Evolutionary conservation across 2,888 invertebrate species (phyloP).

Genomic region (Microplitis manilae): DNA sequence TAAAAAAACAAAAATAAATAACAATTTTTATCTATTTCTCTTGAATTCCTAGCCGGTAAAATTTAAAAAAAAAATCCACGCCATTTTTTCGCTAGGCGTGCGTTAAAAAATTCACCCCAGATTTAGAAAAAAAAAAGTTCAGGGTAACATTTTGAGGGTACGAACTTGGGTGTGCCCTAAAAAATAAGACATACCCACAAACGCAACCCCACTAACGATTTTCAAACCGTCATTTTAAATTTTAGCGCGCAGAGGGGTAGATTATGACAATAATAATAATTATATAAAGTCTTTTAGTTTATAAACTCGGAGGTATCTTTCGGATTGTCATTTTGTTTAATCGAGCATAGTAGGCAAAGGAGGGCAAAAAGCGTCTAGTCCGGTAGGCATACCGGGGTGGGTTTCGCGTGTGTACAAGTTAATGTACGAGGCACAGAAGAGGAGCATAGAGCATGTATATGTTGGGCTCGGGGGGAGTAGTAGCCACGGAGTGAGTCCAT

Average conservation of each 20-base stretch:
- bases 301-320: background rate
- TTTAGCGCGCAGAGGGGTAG: background rate
- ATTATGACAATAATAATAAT: background rate
- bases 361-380: background rate
- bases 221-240: conserved; percentile 28
- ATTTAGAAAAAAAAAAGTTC: background rate
- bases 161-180: conserved; percentile 6
- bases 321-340: background rate
- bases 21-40: background rate
- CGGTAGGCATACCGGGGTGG: conserved; percentile 14
- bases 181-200: conserved; percentile 2
- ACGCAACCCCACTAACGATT: background rate
- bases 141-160: conserved; percentile 5
- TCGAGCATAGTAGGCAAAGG: background rate
- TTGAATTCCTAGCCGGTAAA: background rate
- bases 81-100: conserved; percentile 11
- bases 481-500: conserved; percentile 70
- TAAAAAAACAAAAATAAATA: background rate
- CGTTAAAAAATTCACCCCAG: conserved; percentile 7
- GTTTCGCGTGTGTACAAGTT: conserved; percentile 2
- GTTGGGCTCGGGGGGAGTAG: conserved; percentile 45
- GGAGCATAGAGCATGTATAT: conserved; percentile 27
- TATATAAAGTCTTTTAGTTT: background rate
- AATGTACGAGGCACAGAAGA: conserved; percentile 11
- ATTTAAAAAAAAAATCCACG: background rate